Percentiles rank a stretch among this genome's conserved stretches.
Evolutionary conservation across 2,113 vertebrate species (phyloP).

Genomic region (Entomyzon cyanotis): DNA sequence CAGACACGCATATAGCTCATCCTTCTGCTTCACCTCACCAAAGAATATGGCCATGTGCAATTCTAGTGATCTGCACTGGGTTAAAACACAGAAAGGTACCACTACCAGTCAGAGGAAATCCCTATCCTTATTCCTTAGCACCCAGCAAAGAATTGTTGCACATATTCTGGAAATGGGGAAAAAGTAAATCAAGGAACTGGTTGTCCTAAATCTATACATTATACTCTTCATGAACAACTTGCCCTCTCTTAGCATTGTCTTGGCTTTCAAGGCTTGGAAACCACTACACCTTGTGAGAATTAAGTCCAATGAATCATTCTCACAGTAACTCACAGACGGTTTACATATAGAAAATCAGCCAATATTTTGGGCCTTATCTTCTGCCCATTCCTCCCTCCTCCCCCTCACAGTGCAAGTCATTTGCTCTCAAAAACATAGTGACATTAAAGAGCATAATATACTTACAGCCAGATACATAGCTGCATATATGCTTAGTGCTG

Average conservation of each 20-base stretch:
- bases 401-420: not conserved
- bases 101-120: not conserved
- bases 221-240: not conserved
- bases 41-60: not conserved
- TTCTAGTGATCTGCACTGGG: not conserved
- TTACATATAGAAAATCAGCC: not conserved
- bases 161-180: not conserved
- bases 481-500: conserved; percentile 92
- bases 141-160: not conserved
- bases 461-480: conserved; percentile 96
- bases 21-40: not conserved
- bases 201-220: not conserved
- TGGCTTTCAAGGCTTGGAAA: not conserved
- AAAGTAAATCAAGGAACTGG: not conserved
- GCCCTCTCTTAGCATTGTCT: not conserved
- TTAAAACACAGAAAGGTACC: not conserved
- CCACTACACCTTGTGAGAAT: not conserved
- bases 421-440: not conserved
- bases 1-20: not conserved
- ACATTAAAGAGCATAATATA: conserved; percentile 10
- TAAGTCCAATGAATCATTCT: not conserved
- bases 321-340: not conserved
- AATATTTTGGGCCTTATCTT: not conserved
- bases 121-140: not conserved
- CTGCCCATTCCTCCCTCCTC: conserved; percentile 10